Percentiles rank a stretch among this genome's conserved stretches.
Conservation (phyloP, 2,888 invertebrate genomes). For the Drosophila peninsularis region DNA sequence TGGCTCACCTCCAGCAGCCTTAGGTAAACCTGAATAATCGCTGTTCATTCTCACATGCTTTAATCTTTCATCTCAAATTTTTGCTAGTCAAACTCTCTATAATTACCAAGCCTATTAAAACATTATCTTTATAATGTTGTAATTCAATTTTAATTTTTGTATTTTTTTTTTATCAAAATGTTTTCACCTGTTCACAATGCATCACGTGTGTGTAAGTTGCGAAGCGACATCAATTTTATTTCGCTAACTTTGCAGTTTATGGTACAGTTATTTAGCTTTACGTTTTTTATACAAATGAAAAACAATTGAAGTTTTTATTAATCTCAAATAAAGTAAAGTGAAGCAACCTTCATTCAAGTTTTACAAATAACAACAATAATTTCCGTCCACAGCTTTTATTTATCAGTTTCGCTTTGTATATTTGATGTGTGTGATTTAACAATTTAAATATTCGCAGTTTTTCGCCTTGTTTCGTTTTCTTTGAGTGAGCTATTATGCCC, state of each 20-base stretch:
- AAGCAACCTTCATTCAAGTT: constrained; percentile 33
- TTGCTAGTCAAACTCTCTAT: not conserved
- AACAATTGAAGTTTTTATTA: constrained; percentile 29
- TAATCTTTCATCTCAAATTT: not conserved
- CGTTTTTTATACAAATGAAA: not conserved
- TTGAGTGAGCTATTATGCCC: constrained; percentile 10
- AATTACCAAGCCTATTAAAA: constrained; percentile 4
- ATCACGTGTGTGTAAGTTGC: constrained; percentile 29
- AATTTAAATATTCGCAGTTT: constrained; percentile 19
- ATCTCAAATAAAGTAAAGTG: constrained; percentile 35
- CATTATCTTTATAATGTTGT: not conserved
- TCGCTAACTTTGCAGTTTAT: constrained; percentile 13
- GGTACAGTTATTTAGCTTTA: constrained; percentile 10
- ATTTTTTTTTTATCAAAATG: constrained; percentile 4
- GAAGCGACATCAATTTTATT: constrained; percentile 20
- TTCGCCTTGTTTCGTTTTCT: constrained; percentile 12
- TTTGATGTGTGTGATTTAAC: not conserved
- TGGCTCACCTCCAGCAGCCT: constrained; percentile 8
- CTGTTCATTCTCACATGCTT: not conserved
- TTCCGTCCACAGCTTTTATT: not conserved
- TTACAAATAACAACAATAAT: constrained; percentile 28
- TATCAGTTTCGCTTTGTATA: not conserved
- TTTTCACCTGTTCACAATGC: constrained; percentile 4
- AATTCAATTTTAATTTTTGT: not conserved
- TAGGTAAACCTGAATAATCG: constrained; percentile 5